Conservation (phyloP, 2,888 invertebrate genomes). For the Dryococelus australis region DNA sequence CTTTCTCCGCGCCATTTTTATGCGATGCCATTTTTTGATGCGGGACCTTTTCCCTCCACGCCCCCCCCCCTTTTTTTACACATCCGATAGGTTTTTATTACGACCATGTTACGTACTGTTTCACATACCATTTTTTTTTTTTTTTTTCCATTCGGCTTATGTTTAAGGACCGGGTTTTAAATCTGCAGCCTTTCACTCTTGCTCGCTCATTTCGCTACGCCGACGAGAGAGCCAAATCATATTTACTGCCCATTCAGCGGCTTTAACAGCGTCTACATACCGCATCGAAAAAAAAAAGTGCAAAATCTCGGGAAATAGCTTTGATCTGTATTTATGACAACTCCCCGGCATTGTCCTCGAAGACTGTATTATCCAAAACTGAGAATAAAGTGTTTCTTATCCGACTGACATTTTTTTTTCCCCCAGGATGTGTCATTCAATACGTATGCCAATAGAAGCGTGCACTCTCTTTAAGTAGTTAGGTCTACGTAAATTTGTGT, state of each 20-base stretch:
- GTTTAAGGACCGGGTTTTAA: background rate
- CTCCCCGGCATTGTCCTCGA: background rate
- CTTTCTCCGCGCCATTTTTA: conserved; percentile 31
- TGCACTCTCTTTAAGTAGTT: background rate
- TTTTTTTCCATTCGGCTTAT: background rate
- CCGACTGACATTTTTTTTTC: background rate
- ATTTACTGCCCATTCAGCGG: background rate
- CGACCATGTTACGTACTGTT: background rate
- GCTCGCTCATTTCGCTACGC: background rate
- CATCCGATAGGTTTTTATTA: conserved; percentile 20
- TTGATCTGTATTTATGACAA: background rate
- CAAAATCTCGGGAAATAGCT: background rate
- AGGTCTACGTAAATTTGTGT: too few species aligned
- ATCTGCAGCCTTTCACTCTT: background rate
- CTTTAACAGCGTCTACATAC: background rate
- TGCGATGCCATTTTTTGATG: conserved; percentile 42
- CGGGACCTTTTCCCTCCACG: background rate
- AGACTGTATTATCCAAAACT: background rate
- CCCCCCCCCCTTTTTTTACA: background rate
- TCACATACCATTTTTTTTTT: background rate
- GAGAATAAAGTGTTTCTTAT: background rate
- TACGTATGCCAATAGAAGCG: background rate
- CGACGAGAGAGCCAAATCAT: background rate
- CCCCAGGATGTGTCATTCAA: background rate
- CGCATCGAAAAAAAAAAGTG: background rate